Base-by-base conservation (phyloP, 2,888 invertebrate genomes). In the Morpho deidamia region DNA sequence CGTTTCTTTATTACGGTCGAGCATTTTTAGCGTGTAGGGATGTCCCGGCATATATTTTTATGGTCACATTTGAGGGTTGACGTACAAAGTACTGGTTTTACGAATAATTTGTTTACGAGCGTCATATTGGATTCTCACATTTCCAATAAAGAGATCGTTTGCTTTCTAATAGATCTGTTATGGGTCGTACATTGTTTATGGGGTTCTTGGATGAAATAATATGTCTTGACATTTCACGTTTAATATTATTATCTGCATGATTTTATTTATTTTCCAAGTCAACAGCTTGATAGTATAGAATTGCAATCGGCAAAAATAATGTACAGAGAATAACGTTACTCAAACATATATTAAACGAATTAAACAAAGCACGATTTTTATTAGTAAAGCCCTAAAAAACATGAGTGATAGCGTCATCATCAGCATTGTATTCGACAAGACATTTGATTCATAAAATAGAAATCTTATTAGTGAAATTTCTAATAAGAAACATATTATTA, bases 1-100 rank as follows among this genome's bases (percentile, higher is more conserved):
- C 81, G 71, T 76, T 83, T 84, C 85, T 86, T 87, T 88, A 88
- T 87, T 85, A 79, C 83, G 87, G 86, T 83, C 74, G 79, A 72
- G 65, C 76, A 74, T 85, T 83, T 81, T 78, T 71, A 66, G 69
- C 65, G 68, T 67, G 65, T 77, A 54, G 65, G 64, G 65, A 62
- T 62, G 62, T 65, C 61, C 53, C 58, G 61, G 62, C 61, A 60
- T 67, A 68, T 70, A 69, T 66, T 68, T 83, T 84, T 82, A 82
- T 80, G 64, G 70, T 67, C 61, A 62, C 72, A 64, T 74, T 78
- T 61, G 78, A 76, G 78, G 78, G 76, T 76, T 71, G 70, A 69
- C 61, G 66, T 58, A 65, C 66, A 67, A 68, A 73, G 72, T 73
- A 72, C 72, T 69, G 70, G 72, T 71, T 76, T 78, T 66, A 71